A percentile compares a stretch with the other conserved stretches of the same genome.
phyloP scores from a whole-genome alignment of 2,797 vertebrate species.

The Peromyscus aztecus region DNA sequence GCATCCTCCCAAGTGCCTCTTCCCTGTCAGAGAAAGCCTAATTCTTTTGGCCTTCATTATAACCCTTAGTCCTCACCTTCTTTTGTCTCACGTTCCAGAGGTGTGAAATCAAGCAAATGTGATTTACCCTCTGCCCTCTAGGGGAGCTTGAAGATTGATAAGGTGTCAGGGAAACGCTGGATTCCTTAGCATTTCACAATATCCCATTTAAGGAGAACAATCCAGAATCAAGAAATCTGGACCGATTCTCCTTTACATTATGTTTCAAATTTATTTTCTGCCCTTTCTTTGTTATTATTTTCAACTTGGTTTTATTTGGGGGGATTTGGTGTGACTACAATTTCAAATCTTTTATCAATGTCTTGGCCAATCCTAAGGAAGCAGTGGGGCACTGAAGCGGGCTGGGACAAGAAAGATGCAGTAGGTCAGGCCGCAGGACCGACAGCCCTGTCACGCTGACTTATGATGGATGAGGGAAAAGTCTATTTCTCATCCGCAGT shows the following conservation, averaged over 20 bases:
- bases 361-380: constrained; percentile 75
- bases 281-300: neutral
- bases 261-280: constrained; percentile 37
- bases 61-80: neutral
- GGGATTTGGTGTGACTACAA: constrained; percentile 30
- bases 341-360: constrained; percentile 68
- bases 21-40: neutral
- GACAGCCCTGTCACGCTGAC: constrained; percentile 86
- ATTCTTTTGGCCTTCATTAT: neutral
- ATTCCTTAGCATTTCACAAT: constrained; percentile 73
- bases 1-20: fast-evolving
- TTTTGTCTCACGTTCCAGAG: constrained; percentile 45
- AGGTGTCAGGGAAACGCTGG: constrained; percentile 60
- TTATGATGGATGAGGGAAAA: constrained; percentile 89
- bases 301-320: neutral
- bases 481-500: constrained; percentile 85
- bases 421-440: constrained; percentile 52
- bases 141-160: constrained; percentile 75
- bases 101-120: constrained; percentile 57
- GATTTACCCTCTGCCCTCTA: constrained; percentile 70
- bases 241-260: constrained; percentile 59
- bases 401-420: constrained; percentile 73
- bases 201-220: constrained; percentile 52
- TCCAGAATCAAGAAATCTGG: neutral
- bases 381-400: constrained; percentile 61